phyloP scores from a whole-genome alignment of 37 sponge, comb jelly and placozoan genomes.

The Lycopodina hypogea region DNA sequence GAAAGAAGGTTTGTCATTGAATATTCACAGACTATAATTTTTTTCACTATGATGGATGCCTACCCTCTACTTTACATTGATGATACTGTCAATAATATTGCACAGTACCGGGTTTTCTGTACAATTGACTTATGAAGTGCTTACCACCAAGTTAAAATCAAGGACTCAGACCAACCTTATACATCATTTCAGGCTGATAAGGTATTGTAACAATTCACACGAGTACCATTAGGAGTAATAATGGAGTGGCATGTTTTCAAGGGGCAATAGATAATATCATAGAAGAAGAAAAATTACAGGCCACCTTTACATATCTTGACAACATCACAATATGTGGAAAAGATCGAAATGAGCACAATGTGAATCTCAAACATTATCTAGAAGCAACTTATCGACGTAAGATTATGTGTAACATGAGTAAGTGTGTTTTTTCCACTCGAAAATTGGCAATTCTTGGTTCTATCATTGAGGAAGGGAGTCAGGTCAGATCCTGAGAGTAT shows the following conservation, averaged over 20 bases:
- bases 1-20: neutral
- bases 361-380: neutral
- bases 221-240: slow-evolving; percentile 7
- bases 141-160: slow-evolving; percentile 1
- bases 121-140: slow-evolving; percentile 1
- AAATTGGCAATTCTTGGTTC: slow-evolving; percentile 8
- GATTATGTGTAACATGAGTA: neutral
- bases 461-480: neutral
- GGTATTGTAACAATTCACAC: slow-evolving; percentile 5
- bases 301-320: slow-evolving; percentile 11
- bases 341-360: neutral
- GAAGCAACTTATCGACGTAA: neutral
- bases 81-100: neutral
- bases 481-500: neutral
- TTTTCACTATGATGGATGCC: neutral
- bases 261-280: neutral
- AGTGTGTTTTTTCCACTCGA: slow-evolving; percentile 17
- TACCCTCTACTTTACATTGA: neutral
- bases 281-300: neutral
- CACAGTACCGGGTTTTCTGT: neutral
- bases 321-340: slow-evolving; percentile 8
- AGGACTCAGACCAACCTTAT: neutral
- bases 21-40: neutral
- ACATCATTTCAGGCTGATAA: neutral
- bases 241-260: slow-evolving; percentile 13